Conservation (phyloP, 1,140 invertebrate species). For the Nephila pilipes region DNA sequence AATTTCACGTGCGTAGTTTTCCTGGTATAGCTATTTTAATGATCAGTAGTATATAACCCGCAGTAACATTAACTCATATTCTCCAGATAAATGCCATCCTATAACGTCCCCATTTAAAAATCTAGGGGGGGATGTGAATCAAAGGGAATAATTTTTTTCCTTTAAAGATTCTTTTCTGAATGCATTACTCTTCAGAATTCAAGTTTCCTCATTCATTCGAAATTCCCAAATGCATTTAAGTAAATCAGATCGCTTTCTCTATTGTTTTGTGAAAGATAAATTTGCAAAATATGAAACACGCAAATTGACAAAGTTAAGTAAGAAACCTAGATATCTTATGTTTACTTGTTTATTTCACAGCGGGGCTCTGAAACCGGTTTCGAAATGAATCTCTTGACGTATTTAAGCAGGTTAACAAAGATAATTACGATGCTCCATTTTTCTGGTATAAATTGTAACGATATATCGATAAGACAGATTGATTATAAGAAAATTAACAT, state of each 20-base stretch:
- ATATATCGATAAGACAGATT: constrained; percentile 7
- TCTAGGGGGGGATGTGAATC: too few species aligned
- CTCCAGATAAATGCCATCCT: too few species aligned
- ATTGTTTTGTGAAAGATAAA: not conserved
- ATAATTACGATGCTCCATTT: constrained; percentile 44
- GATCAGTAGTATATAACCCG: too few species aligned
- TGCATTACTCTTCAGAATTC: not conserved
- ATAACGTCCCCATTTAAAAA: too few species aligned
- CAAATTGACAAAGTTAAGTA: not conserved
- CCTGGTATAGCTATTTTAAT: too few species aligned
- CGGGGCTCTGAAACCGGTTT: constrained; percentile 22
- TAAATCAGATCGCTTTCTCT: not conserved
- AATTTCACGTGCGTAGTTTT: too few species aligned
- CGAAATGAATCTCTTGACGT: not conserved
- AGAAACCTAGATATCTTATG: constrained; percentile 1
- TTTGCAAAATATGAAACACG: not conserved
- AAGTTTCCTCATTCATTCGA: not conserved
- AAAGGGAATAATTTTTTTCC: too few species aligned
- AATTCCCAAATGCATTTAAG: not conserved
- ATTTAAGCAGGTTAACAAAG: constrained; percentile 24
- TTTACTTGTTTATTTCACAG: not conserved
- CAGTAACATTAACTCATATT: too few species aligned
- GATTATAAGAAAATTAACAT: constrained; percentile 37
- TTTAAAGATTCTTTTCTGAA: too few species aligned
- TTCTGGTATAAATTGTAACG: constrained; percentile 20